Evolutionary conservation across 2,888 invertebrate species (phyloP).

Genomic region (Morinoia aosen): DNA sequence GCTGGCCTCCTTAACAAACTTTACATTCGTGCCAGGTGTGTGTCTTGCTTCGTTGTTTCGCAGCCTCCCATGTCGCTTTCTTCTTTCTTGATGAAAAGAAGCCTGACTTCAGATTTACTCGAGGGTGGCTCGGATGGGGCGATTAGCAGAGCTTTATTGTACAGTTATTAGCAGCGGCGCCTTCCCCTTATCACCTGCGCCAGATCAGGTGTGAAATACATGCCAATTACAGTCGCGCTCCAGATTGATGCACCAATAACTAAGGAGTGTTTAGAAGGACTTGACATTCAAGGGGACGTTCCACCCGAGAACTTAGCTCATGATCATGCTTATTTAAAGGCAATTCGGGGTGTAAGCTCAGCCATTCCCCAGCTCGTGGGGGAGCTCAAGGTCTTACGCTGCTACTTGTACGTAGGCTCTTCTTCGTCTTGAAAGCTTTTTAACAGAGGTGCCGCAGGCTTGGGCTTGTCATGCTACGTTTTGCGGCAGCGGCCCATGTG

Average conservation of each 20-base stretch:
- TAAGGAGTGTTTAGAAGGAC: conserved; percentile 34
- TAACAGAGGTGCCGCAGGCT: neutral
- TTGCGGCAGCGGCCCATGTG: neutral
- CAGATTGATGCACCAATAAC: conserved; percentile 35
- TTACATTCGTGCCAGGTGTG: neutral
- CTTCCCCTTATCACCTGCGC: conserved; percentile 37
- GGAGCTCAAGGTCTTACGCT: conserved; percentile 12
- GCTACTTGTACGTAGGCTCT: neutral
- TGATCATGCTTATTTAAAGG: conserved; percentile 47
- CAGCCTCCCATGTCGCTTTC: neutral
- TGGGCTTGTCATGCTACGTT: neutral
- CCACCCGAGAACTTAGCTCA: conserved; percentile 37
- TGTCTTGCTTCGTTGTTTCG: neutral
- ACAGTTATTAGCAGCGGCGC: conserved; percentile 48
- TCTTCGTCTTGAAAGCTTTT: neutral
- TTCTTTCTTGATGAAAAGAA: conserved; percentile 29
- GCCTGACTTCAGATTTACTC: conserved; percentile 39
- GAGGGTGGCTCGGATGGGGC: conserved; percentile 17
- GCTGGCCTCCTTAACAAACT: neutral
- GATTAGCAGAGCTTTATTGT: conserved; percentile 33
- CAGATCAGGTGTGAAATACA: conserved; percentile 52
- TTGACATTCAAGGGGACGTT: conserved; percentile 21
- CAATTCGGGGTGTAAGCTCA: neutral
- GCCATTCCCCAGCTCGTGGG: neutral
- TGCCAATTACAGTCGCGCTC: conserved; percentile 30